phyloP scores from a whole-genome alignment of 2,113 vertebrate genomes.

The Hucho hucho region DNA sequence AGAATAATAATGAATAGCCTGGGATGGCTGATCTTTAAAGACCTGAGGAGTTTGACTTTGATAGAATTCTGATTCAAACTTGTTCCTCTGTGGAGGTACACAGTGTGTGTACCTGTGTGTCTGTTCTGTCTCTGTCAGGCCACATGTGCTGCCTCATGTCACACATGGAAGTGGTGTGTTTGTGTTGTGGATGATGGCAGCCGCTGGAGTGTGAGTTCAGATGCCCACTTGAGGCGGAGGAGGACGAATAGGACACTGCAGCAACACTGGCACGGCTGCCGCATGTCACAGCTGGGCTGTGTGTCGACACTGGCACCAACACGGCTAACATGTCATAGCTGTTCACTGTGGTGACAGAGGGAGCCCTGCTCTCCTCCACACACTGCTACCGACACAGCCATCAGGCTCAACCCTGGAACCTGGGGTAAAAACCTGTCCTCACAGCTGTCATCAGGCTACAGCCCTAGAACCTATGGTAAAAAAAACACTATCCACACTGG shows the following conservation, averaged over 20 bases:
- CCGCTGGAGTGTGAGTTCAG: slow-evolving; percentile 3
- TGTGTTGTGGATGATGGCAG: not conserved
- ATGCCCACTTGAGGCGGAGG: not conserved
- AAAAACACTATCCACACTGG: not conserved
- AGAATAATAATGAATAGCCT: not conserved
- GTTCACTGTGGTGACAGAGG: not conserved
- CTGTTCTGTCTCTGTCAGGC: not conserved
- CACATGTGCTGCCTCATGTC: not conserved
- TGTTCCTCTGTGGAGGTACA: not conserved
- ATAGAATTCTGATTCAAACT: not conserved
- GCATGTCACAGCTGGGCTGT: slow-evolving; percentile 10
- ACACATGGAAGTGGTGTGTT: not conserved
- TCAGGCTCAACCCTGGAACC: not conserved
- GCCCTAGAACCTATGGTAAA: not conserved
- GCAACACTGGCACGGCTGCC: not conserved
- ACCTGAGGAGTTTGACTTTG: not conserved
- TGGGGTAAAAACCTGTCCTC: too few species aligned
- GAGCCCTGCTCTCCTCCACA: not conserved
- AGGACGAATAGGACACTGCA: slow-evolving; percentile 1
- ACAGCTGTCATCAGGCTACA: not conserved
- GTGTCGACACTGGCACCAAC: not conserved
- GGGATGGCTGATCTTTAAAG: not conserved
- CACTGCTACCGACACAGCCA: not conserved
- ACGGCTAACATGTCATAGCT: not conserved
- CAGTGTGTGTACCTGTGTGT: not conserved